Evolutionary conservation across 2,888 invertebrate genomes (phyloP), one percentile per base, ranked within the genome.

Genomic region (Sinelater perroti): DNA sequence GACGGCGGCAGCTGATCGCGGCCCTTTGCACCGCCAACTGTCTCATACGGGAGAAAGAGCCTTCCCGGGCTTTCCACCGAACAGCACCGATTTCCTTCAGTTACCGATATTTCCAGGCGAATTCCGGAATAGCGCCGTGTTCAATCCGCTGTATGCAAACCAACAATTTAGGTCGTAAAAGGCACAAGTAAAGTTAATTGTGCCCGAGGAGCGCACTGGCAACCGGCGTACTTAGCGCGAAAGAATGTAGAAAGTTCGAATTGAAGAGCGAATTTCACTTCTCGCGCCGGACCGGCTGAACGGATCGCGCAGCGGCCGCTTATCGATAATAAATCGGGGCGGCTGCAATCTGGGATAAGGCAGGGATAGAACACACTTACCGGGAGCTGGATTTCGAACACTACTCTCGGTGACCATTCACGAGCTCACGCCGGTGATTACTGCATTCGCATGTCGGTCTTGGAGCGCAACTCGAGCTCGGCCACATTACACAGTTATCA

Each of bases 401-500:
- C 45, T 21, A 13, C 20, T 33, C 5, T 21, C 21, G 33, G 24
- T 55, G 36, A 57, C 42, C 52, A 47, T 47, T 44, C 45, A 40
- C 56, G 26, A 52, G 40, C 54, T 42, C 58, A 31, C 30, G 17
- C 46, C n/a, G 31, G 24, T 31, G 38, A 21, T 55, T 30, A 59
- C 62, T 53, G 51, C 40, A 61, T 51, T 61, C 56, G 42, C 36
- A 47, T 40, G 42, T 13, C 52, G 21, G 35, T 52, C 45, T 44
- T 54, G 20, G 28, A 33, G 28, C 28, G 38, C 54, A 49, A 44
- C 21, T 56, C 42, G 52, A 50, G 57, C 50, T 50, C 58, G 57
- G 60, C 52, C 47, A 57, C 62, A 57, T 62, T 57, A 57, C 64
- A 61, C 62, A 52, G 57, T 61, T 62, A 64, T 50, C 64, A 56